Evolutionary conservation across 2,888 invertebrate genomes (phyloP), one percentile per base, ranked within the genome.

Genomic region (Masnerella sp.): DNA sequence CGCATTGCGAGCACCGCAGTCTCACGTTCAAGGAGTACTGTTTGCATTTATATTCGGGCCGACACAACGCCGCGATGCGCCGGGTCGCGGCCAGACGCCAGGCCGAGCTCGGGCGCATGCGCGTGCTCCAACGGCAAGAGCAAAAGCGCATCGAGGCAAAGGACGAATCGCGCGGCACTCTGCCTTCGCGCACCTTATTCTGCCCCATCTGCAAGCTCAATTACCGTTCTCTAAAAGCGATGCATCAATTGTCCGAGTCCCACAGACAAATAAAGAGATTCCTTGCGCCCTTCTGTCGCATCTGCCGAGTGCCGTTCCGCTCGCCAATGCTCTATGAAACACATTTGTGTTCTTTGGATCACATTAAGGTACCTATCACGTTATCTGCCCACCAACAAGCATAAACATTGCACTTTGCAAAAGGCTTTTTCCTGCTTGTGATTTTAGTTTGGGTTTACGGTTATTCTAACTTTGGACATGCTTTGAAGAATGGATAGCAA

Each of bases 201-300:
- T 94, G 94, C 85, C 90, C 91, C 42, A 90, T 93, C 76, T 94
- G 94, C 85, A 93, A 94, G 77, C 89, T 94, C 80, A 93, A 93
- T 86, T 93, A 93, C 87, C 91, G 93, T 77, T 93, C 93, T 80
- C 90, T 92, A 47, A 93, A 94, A 83, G 91, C 92, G 70, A 91
- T 93, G 69, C 96, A 96, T 90, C 93, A 94, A 83, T 89, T 91
- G 61, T 94, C 95, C 18, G 93, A 94, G 79, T 91, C 94, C 25
- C 95, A 96, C 84, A 92, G 94, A 87, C 93, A 93, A 82, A 95
- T 95, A 91, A 94, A 94, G 87, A 92, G 94, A 82, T 95, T 95
- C 88, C 89, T 96, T 73, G 92, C 94, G 91, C 95, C 95, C 0
- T 93, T 91, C 87, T 95, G 95, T 82, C 92, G 92, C 80, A 90